Base-by-base conservation (phyloP, 2,888 invertebrate genomes). In the Aspidapion aeneum region DNA sequence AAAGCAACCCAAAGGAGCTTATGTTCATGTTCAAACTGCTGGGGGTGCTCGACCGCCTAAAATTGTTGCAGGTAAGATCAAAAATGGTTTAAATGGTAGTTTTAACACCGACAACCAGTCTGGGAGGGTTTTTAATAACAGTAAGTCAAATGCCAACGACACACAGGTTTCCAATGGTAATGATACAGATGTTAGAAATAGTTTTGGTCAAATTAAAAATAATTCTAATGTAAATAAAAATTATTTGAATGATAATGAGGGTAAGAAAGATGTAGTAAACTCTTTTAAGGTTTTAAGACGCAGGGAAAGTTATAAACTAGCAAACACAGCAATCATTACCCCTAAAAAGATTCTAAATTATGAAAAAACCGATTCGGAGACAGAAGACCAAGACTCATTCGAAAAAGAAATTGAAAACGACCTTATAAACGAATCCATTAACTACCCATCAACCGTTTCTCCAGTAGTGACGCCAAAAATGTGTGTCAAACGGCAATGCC, bases 251-350 rank as follows among this genome's bases (percentile, higher is more conserved):
- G 12, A 3, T 7, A 35, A 35, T 35, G 18, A 19, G 7, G 52
- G 52, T 7, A 19, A 69, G 68, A 67, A 51, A 65, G 52, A 60
- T 50, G 52, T 52, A 7, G 19, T 9, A 9, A 52, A 52, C 5
- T 18, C 18, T 17, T 7, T 19, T 7, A 52, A 19, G 52, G 52
- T 52, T 17, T 7, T 52, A 56, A 91, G 90, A 79, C 88, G 93
- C 65, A 91, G 91, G 77, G 91, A 93, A 78, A 93, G 93, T 80
- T 93, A 93, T 77, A 87, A 91, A 69, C 84, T 90, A 78, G 93
- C 93, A 17, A 93, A 93, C 79, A 87, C 86, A 69, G 87, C 87
- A 20, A 83, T 87, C 49, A 59, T 64, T n/a, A 65, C 66, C 1
- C 87, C 89, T 58, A 86, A 85, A 78, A 88, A 86, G 76, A 82